Conservation (phyloP, 2,888 invertebrate species). For the Drosophila eohydei region DNA sequence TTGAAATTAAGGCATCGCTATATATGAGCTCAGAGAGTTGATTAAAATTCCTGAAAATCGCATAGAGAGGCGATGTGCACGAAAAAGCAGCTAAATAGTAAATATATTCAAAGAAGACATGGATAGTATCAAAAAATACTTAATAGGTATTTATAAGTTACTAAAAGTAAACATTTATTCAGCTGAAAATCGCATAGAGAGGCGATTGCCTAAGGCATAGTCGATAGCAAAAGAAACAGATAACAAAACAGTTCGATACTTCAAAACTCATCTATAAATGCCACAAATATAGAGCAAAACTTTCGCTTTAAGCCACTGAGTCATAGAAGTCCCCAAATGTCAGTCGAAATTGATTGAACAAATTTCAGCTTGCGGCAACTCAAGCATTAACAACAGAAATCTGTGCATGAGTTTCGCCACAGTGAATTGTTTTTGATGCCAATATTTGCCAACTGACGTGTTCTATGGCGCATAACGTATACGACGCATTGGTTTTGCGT, state of each 20-base stretch:
- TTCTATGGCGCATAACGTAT: constrained; percentile 8
- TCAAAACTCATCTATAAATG: background rate
- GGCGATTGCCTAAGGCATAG: background rate
- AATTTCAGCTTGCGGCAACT: background rate
- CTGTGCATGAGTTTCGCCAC: background rate
- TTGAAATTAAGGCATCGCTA: background rate
- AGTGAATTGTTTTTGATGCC: constrained; percentile 12
- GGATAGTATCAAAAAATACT: background rate
- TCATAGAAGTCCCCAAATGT: background rate
- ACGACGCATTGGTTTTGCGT: constrained; percentile 17
- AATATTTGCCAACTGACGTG: constrained; percentile 1
- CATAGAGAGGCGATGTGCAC: background rate
- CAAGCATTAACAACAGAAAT: background rate
- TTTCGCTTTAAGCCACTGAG: background rate
- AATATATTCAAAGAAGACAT: background rate
- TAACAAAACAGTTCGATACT: background rate
- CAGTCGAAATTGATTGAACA: background rate
- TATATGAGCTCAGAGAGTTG: background rate
- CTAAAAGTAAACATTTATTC: too few relatives aligned
- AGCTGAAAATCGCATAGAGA: background rate
- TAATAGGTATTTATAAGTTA: too few relatives aligned
- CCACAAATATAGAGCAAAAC: background rate
- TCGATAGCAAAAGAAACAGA: background rate
- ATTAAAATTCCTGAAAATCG: background rate
- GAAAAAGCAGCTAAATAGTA: background rate